Conservation (phyloP, 2,888 invertebrate genomes). For the Amblyjoppa fuscipennis region DNA sequence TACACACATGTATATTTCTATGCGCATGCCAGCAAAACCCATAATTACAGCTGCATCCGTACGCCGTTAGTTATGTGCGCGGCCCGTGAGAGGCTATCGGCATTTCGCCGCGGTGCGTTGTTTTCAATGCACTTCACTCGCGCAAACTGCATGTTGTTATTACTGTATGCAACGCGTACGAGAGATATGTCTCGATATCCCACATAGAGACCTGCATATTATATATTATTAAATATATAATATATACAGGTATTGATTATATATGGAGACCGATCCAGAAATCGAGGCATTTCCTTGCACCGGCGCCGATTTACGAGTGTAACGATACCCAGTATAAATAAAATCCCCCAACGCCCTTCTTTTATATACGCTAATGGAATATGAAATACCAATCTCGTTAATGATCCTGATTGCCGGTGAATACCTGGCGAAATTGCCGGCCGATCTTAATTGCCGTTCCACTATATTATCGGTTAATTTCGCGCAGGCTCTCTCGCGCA, state of each 20-base stretch:
- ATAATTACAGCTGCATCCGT: constrained; percentile 65
- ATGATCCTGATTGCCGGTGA: constrained; percentile 42
- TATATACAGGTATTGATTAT: neutral
- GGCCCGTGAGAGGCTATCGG: constrained; percentile 36
- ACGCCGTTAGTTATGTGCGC: constrained; percentile 53
- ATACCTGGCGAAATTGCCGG: neutral
- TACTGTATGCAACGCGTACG: neutral
- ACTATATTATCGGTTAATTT: constrained; percentile 32
- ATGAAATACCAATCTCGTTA: constrained; percentile 53
- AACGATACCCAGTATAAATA: constrained; percentile 25
- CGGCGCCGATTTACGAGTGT: constrained; percentile 37
- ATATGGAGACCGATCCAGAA: constrained; percentile 14
- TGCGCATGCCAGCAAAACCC: constrained; percentile 50
- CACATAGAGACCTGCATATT: no score
- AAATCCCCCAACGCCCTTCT: constrained; percentile 20
- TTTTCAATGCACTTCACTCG: constrained; percentile 24
- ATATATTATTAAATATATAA: no score
- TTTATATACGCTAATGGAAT: constrained; percentile 48
- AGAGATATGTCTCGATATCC: neutral
- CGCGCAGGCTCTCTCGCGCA: neutral
- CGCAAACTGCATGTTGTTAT: neutral
- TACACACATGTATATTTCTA: constrained; percentile 16
- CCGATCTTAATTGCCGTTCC: constrained; percentile 45
- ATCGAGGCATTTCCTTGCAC: constrained; percentile 45
- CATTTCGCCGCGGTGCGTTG: constrained; percentile 46